Conservation (phyloP, 2,888 invertebrate genomes). For the Hydrotaea diabolus region DNA sequence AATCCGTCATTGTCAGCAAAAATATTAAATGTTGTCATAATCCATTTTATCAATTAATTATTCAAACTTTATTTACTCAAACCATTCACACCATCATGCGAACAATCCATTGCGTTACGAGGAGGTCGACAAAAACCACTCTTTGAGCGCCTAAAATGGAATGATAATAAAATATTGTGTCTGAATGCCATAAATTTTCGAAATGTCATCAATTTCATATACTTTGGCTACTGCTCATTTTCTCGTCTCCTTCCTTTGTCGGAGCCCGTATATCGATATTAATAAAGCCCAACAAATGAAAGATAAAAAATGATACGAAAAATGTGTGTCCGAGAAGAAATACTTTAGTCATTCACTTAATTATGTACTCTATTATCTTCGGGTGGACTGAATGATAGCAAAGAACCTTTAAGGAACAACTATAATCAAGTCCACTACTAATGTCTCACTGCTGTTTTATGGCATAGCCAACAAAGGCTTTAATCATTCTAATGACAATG, state of each 20-base stretch:
- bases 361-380: slow-evolving; percentile 1
- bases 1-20: slow-evolving; percentile 78
- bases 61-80: slow-evolving; percentile 69
- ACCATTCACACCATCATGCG: slow-evolving; percentile 22
- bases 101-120: too few relatives aligned
- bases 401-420: neutral
- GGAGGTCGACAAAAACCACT: too few relatives aligned
- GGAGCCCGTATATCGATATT: too few relatives aligned
- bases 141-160: neutral
- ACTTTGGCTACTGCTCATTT: neutral
- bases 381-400: neutral
- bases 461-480: neutral
- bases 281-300: neutral
- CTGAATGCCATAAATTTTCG: slow-evolving; percentile 43
- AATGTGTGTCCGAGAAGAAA: neutral
- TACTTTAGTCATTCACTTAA: slow-evolving; percentile 4
- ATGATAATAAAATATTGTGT: slow-evolving; percentile 32
- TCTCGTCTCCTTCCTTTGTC: neutral
- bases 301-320: neutral
- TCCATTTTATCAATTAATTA: slow-evolving; percentile 79
- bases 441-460: neutral
- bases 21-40: slow-evolving; percentile 69
- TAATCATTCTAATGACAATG: neutral
- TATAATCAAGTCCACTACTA: neutral
- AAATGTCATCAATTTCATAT: slow-evolving; percentile 52